Evolutionary conservation across 2,888 invertebrate genomes (phyloP).

Genomic region (Lasioglossum zephyrum): DNA sequence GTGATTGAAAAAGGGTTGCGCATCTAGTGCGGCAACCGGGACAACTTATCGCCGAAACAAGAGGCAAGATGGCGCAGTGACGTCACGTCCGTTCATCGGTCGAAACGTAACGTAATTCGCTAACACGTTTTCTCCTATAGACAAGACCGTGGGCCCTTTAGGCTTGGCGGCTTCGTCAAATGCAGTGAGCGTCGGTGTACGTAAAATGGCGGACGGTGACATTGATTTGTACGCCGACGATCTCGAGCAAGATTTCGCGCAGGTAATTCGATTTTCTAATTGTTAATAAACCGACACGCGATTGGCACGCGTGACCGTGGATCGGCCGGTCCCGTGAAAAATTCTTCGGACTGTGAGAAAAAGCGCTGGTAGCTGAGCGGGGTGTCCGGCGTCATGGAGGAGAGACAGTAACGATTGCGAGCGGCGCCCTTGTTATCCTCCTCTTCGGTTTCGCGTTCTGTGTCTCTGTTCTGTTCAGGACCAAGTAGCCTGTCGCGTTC

Average conservation of each 20-base stretch:
- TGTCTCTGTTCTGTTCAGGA: constrained; percentile 24
- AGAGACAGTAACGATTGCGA: constrained; percentile 72
- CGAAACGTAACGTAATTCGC: constrained; percentile 58
- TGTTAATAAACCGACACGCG: constrained; percentile 59
- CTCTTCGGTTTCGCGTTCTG: constrained; percentile 30
- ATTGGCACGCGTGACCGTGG: constrained; percentile 29
- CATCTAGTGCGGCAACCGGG: not conserved
- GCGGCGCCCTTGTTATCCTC: constrained; percentile 16
- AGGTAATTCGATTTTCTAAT: constrained; percentile 85
- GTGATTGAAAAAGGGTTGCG: not conserved
- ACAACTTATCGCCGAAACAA: not conserved
- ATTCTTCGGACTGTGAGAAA: constrained; percentile 50
- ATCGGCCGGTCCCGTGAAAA: constrained; percentile 24
- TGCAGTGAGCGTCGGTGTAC: constrained; percentile 80
- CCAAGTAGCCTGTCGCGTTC: constrained; percentile 16
- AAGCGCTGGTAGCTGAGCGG: constrained; percentile 49
- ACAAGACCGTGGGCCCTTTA: constrained; percentile 37
- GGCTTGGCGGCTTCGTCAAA: constrained; percentile 67
- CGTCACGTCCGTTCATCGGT: constrained; percentile 52
- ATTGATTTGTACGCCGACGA: constrained; percentile 99
- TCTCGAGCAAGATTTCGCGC: constrained; percentile 96
- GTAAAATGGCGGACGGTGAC: constrained; percentile 97
- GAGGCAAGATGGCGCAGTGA: constrained; percentile 50
- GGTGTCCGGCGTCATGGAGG: constrained; percentile 76
- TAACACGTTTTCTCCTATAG: constrained; percentile 56